A percentile compares a stretch with the other conserved stretches of the same genome.
Evolutionary conservation across 2,113 vertebrate species (phyloP).

Genomic region (Otis tarda): DNA sequence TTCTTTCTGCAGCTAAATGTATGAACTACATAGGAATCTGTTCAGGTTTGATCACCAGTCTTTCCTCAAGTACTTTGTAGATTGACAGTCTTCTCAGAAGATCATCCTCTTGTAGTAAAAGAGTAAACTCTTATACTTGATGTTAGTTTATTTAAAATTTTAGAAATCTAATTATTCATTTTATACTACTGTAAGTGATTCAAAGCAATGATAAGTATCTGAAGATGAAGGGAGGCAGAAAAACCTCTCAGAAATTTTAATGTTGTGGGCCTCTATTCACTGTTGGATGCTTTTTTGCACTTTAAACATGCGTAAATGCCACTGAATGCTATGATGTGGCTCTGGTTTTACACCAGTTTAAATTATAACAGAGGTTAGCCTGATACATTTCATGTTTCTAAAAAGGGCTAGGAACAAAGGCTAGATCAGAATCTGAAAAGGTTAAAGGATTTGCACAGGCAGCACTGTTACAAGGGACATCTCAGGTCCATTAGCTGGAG

Average conservation of each 20-base stretch:
- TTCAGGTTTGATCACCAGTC: background rate
- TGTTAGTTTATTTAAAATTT: constrained; percentile 14
- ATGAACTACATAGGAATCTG: background rate
- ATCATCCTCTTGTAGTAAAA: background rate
- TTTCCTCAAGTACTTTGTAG: background rate
- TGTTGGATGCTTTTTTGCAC: constrained; percentile 13
- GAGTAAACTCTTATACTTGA: background rate
- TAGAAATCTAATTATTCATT: background rate
- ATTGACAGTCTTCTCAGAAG: background rate
- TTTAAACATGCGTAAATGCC: constrained; percentile 31
- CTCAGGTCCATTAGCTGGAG: constrained; percentile 35
- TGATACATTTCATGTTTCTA: background rate
- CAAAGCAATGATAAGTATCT: background rate
- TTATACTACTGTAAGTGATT: background rate
- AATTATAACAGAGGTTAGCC: constrained; percentile 19
- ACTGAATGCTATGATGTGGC: background rate
- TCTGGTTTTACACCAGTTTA: background rate
- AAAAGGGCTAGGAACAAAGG: constrained; percentile 27
- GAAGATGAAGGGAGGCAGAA: background rate
- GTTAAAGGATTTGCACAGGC: constrained; percentile 34
- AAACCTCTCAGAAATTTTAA: background rate
- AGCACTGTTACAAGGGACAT: constrained; percentile 4
- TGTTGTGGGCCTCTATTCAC: background rate
- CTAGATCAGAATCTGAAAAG: constrained; percentile 46
- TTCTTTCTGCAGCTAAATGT: background rate